A percentile compares a stretch with the other conserved stretches of the same genome.
phyloP scores from a whole-genome alignment of 2,797 vertebrate species.

The Girardinus metallicus region DNA sequence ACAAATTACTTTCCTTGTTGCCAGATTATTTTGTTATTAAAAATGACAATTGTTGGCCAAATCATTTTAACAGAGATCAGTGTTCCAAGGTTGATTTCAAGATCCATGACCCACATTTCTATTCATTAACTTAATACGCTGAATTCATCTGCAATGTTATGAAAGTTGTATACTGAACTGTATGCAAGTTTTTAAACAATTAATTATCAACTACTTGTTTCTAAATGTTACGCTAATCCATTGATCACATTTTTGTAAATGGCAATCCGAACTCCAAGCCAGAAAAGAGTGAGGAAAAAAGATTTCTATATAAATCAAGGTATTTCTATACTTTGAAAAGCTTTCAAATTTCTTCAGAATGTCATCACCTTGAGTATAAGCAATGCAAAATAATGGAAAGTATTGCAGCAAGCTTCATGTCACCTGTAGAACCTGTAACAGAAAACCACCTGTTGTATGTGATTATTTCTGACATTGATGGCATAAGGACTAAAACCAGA shows the following conservation, averaged over 20 bases:
- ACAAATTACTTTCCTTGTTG: background rate
- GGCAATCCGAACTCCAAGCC: background rate
- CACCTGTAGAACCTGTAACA: conserved; percentile 50
- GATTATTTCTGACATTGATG: conserved; percentile 81
- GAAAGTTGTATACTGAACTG: background rate
- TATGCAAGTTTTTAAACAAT: conserved; percentile 4
- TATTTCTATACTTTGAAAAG: background rate
- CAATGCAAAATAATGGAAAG: conserved; percentile 1
- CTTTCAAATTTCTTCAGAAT: conserved; percentile 1
- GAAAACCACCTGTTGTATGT: conserved; percentile 79
- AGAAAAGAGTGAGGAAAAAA: background rate
- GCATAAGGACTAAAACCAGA: conserved; percentile 81
- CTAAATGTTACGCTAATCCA: conserved; percentile 4
- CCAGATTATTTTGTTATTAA: background rate
- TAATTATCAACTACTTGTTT: background rate
- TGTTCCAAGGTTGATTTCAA: too few relatives aligned
- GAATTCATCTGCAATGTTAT: background rate
- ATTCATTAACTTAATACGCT: background rate
- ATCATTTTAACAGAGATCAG: background rate
- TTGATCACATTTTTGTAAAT: background rate
- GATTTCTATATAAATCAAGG: background rate
- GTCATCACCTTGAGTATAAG: background rate
- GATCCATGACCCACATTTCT: background rate
- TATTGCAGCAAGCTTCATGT: conserved; percentile 38
- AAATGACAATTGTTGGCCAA: background rate